phyloP scores from a whole-genome alignment of 2,797 vertebrate species.

The Galagoides demidoff region DNA sequence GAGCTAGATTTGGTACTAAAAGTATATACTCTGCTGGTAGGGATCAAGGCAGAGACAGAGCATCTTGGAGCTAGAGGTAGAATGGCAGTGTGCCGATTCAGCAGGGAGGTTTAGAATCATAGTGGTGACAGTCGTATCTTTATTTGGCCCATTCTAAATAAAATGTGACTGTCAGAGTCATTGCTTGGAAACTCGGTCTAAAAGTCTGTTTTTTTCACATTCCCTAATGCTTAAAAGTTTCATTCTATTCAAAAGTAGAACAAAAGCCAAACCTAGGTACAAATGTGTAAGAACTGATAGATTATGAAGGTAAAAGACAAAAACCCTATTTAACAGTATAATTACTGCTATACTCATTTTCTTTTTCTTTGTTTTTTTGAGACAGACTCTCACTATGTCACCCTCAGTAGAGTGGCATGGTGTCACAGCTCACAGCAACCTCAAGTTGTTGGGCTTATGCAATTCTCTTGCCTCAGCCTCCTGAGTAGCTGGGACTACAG shows the following conservation, averaged over 20 bases:
- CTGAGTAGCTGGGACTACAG: too few species aligned
- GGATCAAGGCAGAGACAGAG: neutral
- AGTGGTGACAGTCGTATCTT: neutral
- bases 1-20: neutral
- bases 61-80: neutral
- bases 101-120: neutral
- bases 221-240: neutral
- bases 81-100: neutral
- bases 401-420: too few species aligned
- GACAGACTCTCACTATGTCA: too few species aligned
- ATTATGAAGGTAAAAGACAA: neutral
- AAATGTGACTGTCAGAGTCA: neutral
- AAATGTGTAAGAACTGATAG: neutral
- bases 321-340: neutral
- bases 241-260: neutral
- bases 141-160: neutral
- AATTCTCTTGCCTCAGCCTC: too few species aligned
- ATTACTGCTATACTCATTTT: neutral
- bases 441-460: too few species aligned
- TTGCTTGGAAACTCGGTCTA: neutral
- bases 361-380: neutral
- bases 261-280: neutral
- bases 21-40: neutral
- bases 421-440: too few species aligned
- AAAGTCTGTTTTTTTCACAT: neutral